Evolutionary conservation across 2,888 invertebrate species (phyloP).

Genomic region (Odontocerum albicorne): DNA sequence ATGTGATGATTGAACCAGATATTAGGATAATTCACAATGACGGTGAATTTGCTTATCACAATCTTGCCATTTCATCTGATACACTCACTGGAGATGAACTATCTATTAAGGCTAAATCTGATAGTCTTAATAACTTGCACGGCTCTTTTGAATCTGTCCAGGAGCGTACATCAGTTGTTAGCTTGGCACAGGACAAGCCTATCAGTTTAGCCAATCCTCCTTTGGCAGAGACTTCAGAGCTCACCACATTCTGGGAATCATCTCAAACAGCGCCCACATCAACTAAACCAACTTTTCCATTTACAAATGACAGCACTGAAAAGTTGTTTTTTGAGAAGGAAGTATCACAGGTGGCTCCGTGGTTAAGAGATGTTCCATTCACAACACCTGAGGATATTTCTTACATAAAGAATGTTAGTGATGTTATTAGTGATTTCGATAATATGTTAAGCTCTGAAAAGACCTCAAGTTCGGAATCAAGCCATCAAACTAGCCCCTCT

Average conservation of each 20-base stretch:
- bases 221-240: conserved; percentile 38
- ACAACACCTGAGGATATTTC: conserved; percentile 62
- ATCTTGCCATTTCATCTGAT: conserved; percentile 25
- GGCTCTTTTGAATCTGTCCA: conserved; percentile 67
- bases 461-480: conserved; percentile 61
- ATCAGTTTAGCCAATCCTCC: conserved; percentile 5
- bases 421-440: conserved; percentile 66
- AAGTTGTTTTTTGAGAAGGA: conserved; percentile 10
- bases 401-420: conserved; percentile 62
- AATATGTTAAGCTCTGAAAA: conserved; percentile 64
- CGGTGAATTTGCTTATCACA: conserved; percentile 32
- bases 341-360: conserved; percentile 53
- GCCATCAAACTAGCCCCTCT: conserved; percentile 58
- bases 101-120: conserved; percentile 51
- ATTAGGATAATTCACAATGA: conserved; percentile 49
- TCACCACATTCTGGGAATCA: conserved; percentile 16
- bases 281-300: background rate
- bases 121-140: conserved; percentile 66
- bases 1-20: conserved; percentile 45
- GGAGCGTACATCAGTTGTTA: conserved; percentile 13
- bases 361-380: conserved; percentile 61
- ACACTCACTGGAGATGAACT: conserved; percentile 42
- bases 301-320: conserved; percentile 1
- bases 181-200: background rate
- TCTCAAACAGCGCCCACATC: background rate